Conservation (phyloP, 2,888 invertebrate species). For the Nephrotoma appendiculata region DNA sequence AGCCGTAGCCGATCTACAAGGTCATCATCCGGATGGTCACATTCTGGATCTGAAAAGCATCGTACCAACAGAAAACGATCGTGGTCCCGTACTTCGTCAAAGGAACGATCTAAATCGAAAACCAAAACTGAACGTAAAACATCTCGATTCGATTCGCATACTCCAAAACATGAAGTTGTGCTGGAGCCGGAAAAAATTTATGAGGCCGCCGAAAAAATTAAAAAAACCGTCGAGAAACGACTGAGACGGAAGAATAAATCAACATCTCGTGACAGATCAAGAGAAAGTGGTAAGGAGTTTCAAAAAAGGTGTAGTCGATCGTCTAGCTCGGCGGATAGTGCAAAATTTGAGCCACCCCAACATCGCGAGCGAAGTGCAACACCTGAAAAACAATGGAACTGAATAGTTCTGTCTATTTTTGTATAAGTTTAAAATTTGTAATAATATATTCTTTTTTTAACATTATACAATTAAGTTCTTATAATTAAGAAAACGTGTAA, state of each 20-base stretch:
- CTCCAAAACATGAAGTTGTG: constrained; percentile 8
- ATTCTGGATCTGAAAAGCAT: constrained; percentile 10
- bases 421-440: not conserved
- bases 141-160: not conserved
- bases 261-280: not conserved
- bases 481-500: not conserved
- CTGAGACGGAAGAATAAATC: constrained; percentile 10
- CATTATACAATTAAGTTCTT: not conserved
- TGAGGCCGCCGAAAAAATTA: constrained; percentile 25
- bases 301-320: not conserved
- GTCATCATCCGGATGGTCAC: constrained; percentile 8
- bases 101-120: constrained; percentile 17
- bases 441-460: not conserved
- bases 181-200: constrained; percentile 25
- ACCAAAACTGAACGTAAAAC: not conserved
- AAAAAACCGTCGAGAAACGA: constrained; percentile 24
- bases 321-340: constrained; percentile 12
- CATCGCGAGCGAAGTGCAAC: constrained; percentile 12
- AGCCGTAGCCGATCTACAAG: constrained; percentile 22
- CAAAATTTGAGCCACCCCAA: constrained; percentile 15
- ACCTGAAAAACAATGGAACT: constrained; percentile 9
- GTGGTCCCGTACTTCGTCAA: constrained; percentile 17
- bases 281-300: not conserved
- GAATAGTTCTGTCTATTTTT: not conserved
- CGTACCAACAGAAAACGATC: constrained; percentile 16